Conservation (phyloP, 2,888 invertebrate species). For the Drosophila suboccidentalis region DNA sequence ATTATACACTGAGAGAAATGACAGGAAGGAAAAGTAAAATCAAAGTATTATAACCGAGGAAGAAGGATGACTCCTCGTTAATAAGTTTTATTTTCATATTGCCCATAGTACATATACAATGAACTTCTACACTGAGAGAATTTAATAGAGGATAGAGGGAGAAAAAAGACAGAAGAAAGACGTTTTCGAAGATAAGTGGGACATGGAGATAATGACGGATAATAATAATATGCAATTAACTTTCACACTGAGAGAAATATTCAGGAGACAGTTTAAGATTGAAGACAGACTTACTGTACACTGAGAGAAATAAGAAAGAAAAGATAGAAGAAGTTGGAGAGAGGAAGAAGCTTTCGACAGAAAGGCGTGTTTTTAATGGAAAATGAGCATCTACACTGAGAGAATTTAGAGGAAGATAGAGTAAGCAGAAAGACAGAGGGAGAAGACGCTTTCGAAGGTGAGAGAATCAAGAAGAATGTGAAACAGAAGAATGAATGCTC, state of each 20-base stretch:
- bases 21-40: no score
- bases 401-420: not conserved
- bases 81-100: no score
- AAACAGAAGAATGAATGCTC: no score
- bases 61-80: not conserved
- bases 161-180: not conserved
- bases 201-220: not conserved
- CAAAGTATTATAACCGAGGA: not conserved
- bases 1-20: slow-evolving; percentile 35
- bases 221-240: not conserved
- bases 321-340: not conserved
- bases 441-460: no score
- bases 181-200: not conserved
- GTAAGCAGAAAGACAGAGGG: not conserved
- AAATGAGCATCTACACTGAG: not conserved
- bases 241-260: not conserved
- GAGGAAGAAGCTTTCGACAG: not conserved
- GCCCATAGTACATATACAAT: not conserved
- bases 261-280: no score
- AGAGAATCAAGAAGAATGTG: not conserved
- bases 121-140: slow-evolving; percentile 4
- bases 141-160: not conserved
- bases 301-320: not conserved
- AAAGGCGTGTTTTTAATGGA: not conserved
- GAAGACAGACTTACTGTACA: not conserved